Conservation (phyloP, 2,113 vertebrate genomes). For the Hippopotamus amphibius region DNA sequence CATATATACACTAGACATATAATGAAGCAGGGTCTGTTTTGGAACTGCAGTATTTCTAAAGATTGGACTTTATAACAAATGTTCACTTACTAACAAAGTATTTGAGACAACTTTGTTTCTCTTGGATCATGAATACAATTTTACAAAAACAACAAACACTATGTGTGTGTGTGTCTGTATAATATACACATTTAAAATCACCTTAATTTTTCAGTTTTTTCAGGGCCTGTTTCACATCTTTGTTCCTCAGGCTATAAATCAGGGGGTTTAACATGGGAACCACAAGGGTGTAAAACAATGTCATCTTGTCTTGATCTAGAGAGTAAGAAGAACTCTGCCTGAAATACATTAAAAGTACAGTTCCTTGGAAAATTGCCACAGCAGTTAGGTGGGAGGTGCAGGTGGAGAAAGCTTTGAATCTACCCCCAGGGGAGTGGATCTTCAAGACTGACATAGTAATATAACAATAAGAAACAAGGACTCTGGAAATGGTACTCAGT, state of each 20-base stretch:
- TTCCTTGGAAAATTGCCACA: not conserved
- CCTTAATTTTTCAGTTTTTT: not conserved
- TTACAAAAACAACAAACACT: not conserved
- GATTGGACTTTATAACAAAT: not conserved
- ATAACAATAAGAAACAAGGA: conserved; percentile 18
- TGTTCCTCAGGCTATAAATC: too few species aligned
- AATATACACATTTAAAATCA: not conserved
- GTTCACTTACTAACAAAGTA: not conserved
- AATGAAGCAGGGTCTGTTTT: not conserved
- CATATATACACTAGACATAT: not conserved
- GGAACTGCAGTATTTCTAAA: not conserved
- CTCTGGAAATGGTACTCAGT: not conserved
- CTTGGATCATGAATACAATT: not conserved
- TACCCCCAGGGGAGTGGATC: not conserved
- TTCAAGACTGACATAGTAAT: conserved; percentile 24
- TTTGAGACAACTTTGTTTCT: not conserved
- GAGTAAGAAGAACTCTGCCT: not conserved
- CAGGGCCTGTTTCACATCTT: not conserved
- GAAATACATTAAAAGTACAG: not conserved
- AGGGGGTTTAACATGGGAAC: not conserved
- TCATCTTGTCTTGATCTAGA: not conserved
- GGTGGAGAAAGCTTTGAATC: not conserved
- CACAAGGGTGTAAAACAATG: not conserved
- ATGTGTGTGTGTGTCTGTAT: not conserved
- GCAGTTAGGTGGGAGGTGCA: too few species aligned